phyloP scores from a whole-genome alignment of 2,113 vertebrate species.

The Heterochromis multidens region DNA sequence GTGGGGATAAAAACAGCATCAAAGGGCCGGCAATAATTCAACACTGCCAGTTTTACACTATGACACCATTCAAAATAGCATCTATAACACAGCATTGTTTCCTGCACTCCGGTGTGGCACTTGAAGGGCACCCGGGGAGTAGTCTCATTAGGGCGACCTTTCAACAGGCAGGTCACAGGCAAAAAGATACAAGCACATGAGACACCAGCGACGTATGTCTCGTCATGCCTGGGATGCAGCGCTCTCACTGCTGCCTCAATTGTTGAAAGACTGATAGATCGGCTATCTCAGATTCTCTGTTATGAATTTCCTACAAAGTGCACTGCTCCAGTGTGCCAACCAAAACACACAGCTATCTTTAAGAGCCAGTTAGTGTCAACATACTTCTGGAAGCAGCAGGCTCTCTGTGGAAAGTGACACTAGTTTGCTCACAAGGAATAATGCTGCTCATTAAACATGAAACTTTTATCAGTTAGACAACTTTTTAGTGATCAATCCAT shows the following conservation, averaged over 20 bases:
- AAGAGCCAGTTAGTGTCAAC: neutral
- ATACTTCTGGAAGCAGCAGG: neutral
- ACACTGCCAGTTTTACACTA: conserved; percentile 39
- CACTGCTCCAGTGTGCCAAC: conserved; percentile 57
- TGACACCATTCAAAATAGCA: conserved; percentile 69
- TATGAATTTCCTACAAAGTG: conserved; percentile 80
- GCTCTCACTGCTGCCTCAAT: conserved; percentile 62
- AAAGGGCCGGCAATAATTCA: conserved; percentile 57
- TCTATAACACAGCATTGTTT: conserved; percentile 59
- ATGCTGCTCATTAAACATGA: neutral
- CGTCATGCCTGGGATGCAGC: conserved; percentile 32
- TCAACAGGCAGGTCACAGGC: conserved; percentile 43
- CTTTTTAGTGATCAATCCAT: neutral
- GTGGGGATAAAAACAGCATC: conserved; percentile 67
- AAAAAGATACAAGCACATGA: conserved; percentile 30
- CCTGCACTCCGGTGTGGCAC: conserved; percentile 30
- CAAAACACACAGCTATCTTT: neutral
- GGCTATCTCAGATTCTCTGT: conserved; percentile 83
- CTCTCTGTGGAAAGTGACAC: neutral
- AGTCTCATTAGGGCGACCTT: conserved; percentile 59
- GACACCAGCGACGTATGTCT: conserved; percentile 12
- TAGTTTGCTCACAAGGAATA: neutral
- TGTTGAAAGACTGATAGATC: conserved; percentile 84
- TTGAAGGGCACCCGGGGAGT: conserved; percentile 41
- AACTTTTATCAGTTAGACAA: neutral